Percentiles rank a stretch among this genome's conserved stretches.
Evolutionary conservation across 2,113 vertebrate genomes (phyloP).

Genomic region (Manacus vitellinus): DNA sequence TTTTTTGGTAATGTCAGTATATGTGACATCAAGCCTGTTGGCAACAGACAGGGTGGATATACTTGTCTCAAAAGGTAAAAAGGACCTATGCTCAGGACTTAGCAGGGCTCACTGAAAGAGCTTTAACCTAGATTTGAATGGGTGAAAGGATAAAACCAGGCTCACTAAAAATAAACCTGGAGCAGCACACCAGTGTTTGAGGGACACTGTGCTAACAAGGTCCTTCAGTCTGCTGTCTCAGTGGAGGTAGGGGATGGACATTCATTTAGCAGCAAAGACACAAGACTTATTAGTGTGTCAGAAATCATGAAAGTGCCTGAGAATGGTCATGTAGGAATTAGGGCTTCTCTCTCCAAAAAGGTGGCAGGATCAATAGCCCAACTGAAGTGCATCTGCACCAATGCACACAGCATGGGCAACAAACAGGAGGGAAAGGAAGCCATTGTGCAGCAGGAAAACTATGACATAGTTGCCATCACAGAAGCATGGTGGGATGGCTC

Average conservation of each 20-base stretch:
- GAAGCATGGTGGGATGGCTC: background rate
- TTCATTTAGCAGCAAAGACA: background rate
- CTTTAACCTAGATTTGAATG: background rate
- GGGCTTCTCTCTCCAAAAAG: background rate
- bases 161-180: background rate
- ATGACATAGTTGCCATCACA: background rate
- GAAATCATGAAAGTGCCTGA: background rate
- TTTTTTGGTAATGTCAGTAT: background rate
- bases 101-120: background rate
- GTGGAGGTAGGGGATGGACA: background rate
- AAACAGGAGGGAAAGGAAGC: background rate
- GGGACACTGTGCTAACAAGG: background rate
- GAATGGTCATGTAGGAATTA: background rate
- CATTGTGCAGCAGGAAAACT: background rate
- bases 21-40: background rate
- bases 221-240: background rate
- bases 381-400: background rate
- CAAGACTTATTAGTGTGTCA: background rate
- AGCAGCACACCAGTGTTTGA: background rate
- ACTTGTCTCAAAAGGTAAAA: background rate
- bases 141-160: background rate
- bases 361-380: no score
- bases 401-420: background rate
- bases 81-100: background rate
- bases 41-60: background rate